phyloP scores from a whole-genome alignment of 1,140 invertebrate genomes.

The Diorhabda carinulata region DNA sequence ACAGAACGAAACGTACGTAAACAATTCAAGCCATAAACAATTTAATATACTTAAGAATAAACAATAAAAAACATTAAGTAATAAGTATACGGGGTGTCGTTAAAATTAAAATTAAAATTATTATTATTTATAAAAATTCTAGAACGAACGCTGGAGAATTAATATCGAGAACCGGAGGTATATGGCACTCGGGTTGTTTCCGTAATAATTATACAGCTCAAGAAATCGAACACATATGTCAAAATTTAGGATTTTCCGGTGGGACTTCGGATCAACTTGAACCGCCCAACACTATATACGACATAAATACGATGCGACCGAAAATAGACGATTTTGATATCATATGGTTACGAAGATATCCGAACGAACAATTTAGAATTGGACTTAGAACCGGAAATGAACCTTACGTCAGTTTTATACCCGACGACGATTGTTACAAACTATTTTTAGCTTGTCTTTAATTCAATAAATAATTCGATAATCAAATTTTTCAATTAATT shows the following conservation, averaged over 20 bases:
- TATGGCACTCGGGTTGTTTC: slow-evolving; percentile 60
- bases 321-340: slow-evolving; percentile 37
- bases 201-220: slow-evolving; percentile 39
- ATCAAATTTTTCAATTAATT: no score
- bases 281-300: slow-evolving; percentile 18
- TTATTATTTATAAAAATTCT: slow-evolving; percentile 23
- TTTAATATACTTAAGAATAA: no score
- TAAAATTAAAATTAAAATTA: neutral
- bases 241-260: slow-evolving; percentile 44
- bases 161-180: slow-evolving; percentile 52
- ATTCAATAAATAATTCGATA: neutral
- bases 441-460: slow-evolving; percentile 38
- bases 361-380: slow-evolving; percentile 28
- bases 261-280: slow-evolving; percentile 21
- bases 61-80: no score
- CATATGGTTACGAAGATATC: slow-evolving; percentile 34
- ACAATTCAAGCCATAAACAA: neutral
- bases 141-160: slow-evolving; percentile 54
- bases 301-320: slow-evolving; percentile 24
- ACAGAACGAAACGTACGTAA: slow-evolving; percentile 11
- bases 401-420: slow-evolving; percentile 36
- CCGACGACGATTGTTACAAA: slow-evolving; percentile 35
- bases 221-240: slow-evolving; percentile 49
- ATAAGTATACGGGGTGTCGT: no score
- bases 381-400: slow-evolving; percentile 36